Conservation (phyloP, 2,113 vertebrate genomes). For the Coryphaenoides rupestris region DNA sequence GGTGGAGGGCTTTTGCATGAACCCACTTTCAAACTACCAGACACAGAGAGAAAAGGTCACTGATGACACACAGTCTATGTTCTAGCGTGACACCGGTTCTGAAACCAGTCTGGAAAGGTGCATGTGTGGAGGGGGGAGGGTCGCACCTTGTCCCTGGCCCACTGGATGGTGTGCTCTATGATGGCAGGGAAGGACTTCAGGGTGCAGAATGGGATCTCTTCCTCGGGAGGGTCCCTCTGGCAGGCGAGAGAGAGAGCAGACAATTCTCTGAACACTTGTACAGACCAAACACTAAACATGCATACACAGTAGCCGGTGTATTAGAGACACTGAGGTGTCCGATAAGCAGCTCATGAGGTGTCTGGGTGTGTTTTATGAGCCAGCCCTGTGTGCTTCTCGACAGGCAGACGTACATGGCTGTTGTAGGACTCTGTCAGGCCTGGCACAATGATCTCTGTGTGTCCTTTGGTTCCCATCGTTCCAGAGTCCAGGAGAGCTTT, state of each 20-base stretch:
- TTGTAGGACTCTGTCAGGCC: conserved; percentile 96
- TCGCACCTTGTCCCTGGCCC: conserved; percentile 96
- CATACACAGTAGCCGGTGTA: background rate
- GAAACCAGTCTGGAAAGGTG: background rate
- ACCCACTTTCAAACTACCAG: conserved; percentile 93
- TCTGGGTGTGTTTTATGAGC: no score
- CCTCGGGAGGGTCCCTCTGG: conserved; percentile 94
- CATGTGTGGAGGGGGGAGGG: background rate
- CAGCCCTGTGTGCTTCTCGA: no score
- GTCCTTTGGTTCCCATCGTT: conserved; percentile 98
- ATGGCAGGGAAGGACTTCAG: conserved; percentile 96
- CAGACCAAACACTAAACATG: background rate
- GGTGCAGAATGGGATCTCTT: conserved; percentile 98
- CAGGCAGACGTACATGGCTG: conserved; percentile 85
- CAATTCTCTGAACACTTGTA: no score
- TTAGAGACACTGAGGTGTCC: no score
- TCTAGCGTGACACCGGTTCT: no score
- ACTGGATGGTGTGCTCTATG: conserved; percentile 97
- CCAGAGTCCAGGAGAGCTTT: conserved; percentile 93
- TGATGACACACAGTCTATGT: background rate
- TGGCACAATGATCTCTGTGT: conserved; percentile 93
- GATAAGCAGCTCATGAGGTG: background rate
- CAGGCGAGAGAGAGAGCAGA: conserved; percentile 11
- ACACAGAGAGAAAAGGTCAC: background rate
- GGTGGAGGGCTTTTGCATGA: conserved; percentile 90